These are phyloP conservation scores for Penaeus chinensis DNA, from an alignment of 1,140 invertebrate genomes.

Conservation along the genomic window DNA sequence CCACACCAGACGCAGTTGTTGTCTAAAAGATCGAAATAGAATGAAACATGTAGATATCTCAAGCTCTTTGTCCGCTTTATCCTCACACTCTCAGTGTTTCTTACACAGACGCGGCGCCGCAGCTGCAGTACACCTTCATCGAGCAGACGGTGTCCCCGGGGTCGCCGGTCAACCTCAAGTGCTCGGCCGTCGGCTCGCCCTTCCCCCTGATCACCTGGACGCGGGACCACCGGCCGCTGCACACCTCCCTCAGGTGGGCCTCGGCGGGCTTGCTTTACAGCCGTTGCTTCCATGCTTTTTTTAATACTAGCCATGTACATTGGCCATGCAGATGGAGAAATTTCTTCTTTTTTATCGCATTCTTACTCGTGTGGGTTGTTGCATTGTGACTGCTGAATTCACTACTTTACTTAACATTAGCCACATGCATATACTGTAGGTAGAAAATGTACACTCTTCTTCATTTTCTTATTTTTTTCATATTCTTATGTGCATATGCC, in stretches of 20 bases:
- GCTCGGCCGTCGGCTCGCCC: conserved; percentile 40
- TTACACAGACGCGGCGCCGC: conserved; percentile 37
- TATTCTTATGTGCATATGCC: too few relatives aligned
- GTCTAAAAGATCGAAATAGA: too few relatives aligned
- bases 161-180: conserved; percentile 46
- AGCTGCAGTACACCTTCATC: conserved; percentile 47
- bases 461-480: too few relatives aligned
- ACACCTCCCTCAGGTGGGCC: conserved; percentile 36
- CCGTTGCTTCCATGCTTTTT: too few relatives aligned
- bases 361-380: neutral
- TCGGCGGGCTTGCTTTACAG: neutral
- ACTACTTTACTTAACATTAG: too few relatives aligned
- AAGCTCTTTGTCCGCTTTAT: neutral
- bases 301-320: too few relatives aligned
- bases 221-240: conserved; percentile 42
- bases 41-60: too few relatives aligned
- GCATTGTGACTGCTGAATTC: neutral
- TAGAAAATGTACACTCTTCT: too few relatives aligned
- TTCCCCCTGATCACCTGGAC: conserved; percentile 51
- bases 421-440: too few relatives aligned
- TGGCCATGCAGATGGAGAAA: too few relatives aligned
- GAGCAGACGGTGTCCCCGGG: conserved; percentile 46
- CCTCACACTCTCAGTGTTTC: neutral
- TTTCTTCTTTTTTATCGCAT: neutral
- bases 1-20: too few relatives aligned